Percentiles rank a stretch among this genome's conserved stretches.
Evolutionary conservation across 2,888 invertebrate genomes (phyloP).

Genomic region (Gnatocerus cornutus): DNA sequence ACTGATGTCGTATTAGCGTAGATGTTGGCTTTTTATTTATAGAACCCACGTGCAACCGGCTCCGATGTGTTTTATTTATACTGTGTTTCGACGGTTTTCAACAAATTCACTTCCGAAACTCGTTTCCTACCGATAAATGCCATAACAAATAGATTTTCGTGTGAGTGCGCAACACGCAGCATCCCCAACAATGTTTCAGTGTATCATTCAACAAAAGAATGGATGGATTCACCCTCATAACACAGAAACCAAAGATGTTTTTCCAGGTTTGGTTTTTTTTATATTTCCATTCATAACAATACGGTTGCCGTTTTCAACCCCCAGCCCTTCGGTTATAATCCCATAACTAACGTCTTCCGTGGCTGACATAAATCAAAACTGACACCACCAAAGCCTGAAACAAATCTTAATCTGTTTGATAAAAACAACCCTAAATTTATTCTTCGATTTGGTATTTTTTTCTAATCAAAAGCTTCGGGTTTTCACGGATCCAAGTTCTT

Average conservation of each 20-base stretch:
- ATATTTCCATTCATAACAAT: neutral
- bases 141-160: conserved; percentile 41
- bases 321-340: conserved; percentile 2
- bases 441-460: too few relatives aligned
- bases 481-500: too few relatives aligned
- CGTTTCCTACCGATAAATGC: conserved; percentile 36
- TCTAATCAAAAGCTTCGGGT: too few relatives aligned
- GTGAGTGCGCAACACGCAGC: conserved; percentile 48
- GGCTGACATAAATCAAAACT: conserved; percentile 9
- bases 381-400: conserved; percentile 1
- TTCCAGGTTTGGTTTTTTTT: conserved; percentile 79
- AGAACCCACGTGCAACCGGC: conserved; percentile 58
- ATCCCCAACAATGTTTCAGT: conserved; percentile 81
- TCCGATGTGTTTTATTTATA: conserved; percentile 60
- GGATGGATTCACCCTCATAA: conserved; percentile 83
- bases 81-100: conserved; percentile 58
- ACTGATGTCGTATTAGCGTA: conserved; percentile 44
- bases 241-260: conserved; percentile 82
- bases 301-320: neutral
- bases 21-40: conserved; percentile 54
- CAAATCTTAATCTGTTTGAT: too few relatives aligned
- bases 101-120: conserved; percentile 35
- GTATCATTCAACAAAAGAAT: conserved; percentile 86
- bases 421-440: too few relatives aligned
- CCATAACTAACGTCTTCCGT: neutral